Base-by-base conservation (phyloP, 2,113 vertebrate species). In the Galemys pyrenaicus region DNA sequence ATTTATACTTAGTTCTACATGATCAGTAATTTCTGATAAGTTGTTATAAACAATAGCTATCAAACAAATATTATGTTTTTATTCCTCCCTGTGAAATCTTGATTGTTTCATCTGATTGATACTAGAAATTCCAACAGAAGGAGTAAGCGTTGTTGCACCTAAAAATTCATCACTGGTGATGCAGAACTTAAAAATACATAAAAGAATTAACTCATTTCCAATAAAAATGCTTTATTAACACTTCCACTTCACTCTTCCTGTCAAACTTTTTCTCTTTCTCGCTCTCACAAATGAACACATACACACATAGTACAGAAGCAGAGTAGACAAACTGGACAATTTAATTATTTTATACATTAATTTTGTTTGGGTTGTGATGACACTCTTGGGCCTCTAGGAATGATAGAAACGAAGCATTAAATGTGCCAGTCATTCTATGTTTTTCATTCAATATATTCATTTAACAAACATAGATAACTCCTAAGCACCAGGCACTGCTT, bases 1-100 rank as follows among this genome's bases (percentile, higher is more conserved):
- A 41, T 82, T 56, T 82, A 54, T 39, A 32, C 7, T 77, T 74
- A 26, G 44, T 68, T 90, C 32, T 20, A 22, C 54, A 54, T 51
- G 73, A 71, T 60, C 58, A 83, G 6, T 39, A 44, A 79, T 94
- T 93, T 44, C n/a, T 35, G 60, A 30, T 65, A 30, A 68, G 28
- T 64, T 92, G 85, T 85, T 60, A 46, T 15, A 54, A 60, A 22
- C 58, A 91, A 62, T 67, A 89, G 82, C 87, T 79, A 62, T 78
- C 77, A 95, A 89, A 71, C 51, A 84, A 71, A 60, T 81, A 26
- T 15, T 9, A 19, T 90, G 9, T 77, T 92, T 94, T 75, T 35
- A 58, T 88, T 78, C 51, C 49, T 19, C 85, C 15, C 54, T 74
- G 41, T 5, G 24, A 91, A 82, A 93, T 77, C 11, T 37, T 80